Base-by-base conservation (phyloP, 2,113 vertebrate genomes). In the Arothron firmamentum region DNA sequence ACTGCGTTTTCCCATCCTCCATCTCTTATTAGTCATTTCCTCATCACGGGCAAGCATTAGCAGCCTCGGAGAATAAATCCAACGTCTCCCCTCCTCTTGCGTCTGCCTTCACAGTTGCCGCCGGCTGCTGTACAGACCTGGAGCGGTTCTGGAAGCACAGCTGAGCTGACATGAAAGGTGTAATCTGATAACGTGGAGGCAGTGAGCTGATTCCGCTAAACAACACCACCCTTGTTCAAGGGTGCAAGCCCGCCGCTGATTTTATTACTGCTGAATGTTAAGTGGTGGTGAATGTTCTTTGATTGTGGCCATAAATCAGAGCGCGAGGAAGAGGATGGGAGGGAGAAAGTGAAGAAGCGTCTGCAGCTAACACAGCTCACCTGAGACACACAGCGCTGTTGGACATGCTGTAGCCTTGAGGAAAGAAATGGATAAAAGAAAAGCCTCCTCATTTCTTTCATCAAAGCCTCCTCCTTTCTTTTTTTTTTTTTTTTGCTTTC, bases 251-350 rank as follows among this genome's bases (percentile, higher is more conserved):
- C 65, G 23, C 63, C 65, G 67, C 31, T 72, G 56, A 78, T 81
- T 74, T 78, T 73, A 78, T 72, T 79, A 70, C 63, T 25, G 49
- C 57, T 57, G 64, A 77, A 70, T 64, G 62, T 75, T 82, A 72
- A 80, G 56, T 20, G 19, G 19, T 58, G 53, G 56, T 74, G 70
- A 86, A 59, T 48, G 46, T 56, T 75, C 20, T 82, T 84, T 89
- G 86, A 90, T 89, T 88, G 78, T 57, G 54, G 34, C 50, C 61
- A 82, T 89, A 85, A 88, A 88, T 90, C 84, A 86, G 65, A 54
- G 3, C 0, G 43, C 31, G 21, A 63, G 41, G 57, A 55, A 23
- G 8, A 19, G 19, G 21, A 7, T 34, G 28, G 38, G 67, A 52
- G 41, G 9, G 47, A 56, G 53, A 60, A 7, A 63, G 23, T 41